Evolutionary conservation across 2,113 vertebrate species (phyloP), one percentile per base, ranked within the genome.

Genomic region (Ibidorhyncha struthersii): DNA sequence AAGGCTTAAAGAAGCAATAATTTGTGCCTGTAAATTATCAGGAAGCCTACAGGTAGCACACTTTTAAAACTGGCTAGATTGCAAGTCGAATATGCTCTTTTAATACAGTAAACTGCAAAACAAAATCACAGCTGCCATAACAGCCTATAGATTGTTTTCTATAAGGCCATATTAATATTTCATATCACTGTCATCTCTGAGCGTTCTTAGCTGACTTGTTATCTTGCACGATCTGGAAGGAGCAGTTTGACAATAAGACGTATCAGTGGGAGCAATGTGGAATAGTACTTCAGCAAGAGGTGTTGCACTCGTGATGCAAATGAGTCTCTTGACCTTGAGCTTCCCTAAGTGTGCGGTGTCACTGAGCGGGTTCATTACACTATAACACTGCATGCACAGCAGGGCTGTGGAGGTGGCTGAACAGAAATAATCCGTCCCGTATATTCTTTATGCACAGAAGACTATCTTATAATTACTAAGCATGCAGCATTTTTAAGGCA

Each of bases 91-190:
- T 25, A 34, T 17, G 32, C 21, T 65, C 47, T 91, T 91, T 95
- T 62, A 95, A 76, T 80, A 70, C 23, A 29, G 70, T 30, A 80
- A 93, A 80, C 89, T 77, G 79, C 89, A 88, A 88, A 96, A 55
- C 63, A 80, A 91, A 96, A 93, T 90, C 94, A 91, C 93, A 83
- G 94, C 76, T 84, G 70, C 83, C 12, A 2, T 61, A 92, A 96
- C 92, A 95, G 74, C 69, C 87, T 50, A 90, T 90, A 66, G 91
- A 63, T 84, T 56, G 67, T 67, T 92, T 91, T 55, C 78, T 86
- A 87, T 90, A 95, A 69, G 73, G 81, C 52, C 8, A 6, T 66
- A 96, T 94, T 66, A 97, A 95, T 96, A 97, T 97, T 97, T 98
- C 71, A 98, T 96, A 78, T 45, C 71, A 74, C 70, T 94, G 92